A percentile compares a stretch with the other conserved stretches of the same genome.
Conservation (phyloP, 2,113 vertebrate species). For the Pristiophorus japonicus region DNA sequence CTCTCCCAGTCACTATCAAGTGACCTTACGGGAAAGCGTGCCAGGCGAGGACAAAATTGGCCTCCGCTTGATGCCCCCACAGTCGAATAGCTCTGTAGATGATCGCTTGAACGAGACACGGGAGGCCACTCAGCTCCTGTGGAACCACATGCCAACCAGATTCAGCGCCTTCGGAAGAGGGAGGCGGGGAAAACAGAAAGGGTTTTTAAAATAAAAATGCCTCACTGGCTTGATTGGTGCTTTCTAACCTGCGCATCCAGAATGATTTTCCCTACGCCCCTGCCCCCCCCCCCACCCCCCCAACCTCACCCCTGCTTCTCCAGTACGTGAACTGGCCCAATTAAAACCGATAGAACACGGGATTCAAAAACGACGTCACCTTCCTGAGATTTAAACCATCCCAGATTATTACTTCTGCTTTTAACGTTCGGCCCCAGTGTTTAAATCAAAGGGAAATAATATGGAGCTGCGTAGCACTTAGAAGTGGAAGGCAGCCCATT, state of each 20-base stretch:
- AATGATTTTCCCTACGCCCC: too few species aligned
- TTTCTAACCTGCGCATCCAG: background rate
- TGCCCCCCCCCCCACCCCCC: background rate
- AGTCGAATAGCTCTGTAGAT: background rate
- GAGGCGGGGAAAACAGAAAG: background rate
- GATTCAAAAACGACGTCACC: background rate
- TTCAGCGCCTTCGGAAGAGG: background rate
- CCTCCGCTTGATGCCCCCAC: background rate
- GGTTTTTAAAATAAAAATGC: background rate
- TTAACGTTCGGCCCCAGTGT: background rate
- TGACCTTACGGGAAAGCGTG: background rate
- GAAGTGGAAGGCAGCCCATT: background rate
- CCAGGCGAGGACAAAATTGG: background rate
- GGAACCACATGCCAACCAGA: background rate
- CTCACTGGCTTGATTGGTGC: background rate
- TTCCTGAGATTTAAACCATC: background rate
- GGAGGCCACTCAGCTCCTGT: background rate
- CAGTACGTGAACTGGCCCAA: background rate
- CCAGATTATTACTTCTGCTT: conserved; percentile 2
- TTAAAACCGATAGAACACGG: background rate
- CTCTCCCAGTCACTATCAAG: background rate
- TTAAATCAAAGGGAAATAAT: conserved; percentile 6
- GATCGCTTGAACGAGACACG: background rate
- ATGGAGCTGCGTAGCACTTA: background rate
- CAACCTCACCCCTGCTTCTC: accelerated